Base-by-base conservation (phyloP, 2,888 invertebrate genomes). In the Palloptera scutellata region DNA sequence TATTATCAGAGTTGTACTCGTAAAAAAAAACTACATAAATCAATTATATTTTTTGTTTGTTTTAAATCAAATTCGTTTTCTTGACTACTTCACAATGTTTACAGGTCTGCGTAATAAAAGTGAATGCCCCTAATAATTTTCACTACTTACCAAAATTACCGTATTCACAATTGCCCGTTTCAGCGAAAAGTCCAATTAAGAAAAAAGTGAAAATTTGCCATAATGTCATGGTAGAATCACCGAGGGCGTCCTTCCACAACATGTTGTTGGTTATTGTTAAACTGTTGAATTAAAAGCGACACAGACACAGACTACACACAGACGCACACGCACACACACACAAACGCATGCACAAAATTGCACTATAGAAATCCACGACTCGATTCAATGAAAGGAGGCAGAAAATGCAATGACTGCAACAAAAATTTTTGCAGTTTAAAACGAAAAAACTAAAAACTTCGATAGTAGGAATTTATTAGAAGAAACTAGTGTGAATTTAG, bases 131-230 rank as follows among this genome's bases (percentile, higher is more conserved):
- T 42, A 30, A 59, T 54, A 6, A 55, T 40, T 17, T n/a, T n/a
- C n/a, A n/a, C n/a, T 41, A 69, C 78, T 71, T 78, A 81, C 81
- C 82, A 66, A 81, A 82, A 64, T 76, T 73, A 1, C 80, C 82
- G 17, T 57, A 67, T 72, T 81, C 82, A 61, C 74, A 71, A 19
- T 72, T 69, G 64, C 60, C 72, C 45, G 65, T 61, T 73, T 43
- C 70, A 57, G 66, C 62, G 58, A 68, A 73, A 66, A 71, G 75
- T 71, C 69, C 76, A 60, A 71, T 72, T 67, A 70, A 61, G 65
- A 60, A 70, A 62, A 67, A 73, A 61, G 70, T 70, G 62, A 64
- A 77, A 70, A 68, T 72, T 43, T 64, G 66, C 70, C 60, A 66
- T 20, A 57, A 12, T 64, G 19, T 64, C 13, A 64, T 57, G 45